Evolutionary conservation across 2,797 vertebrate species (phyloP).

Genomic region (Tamandua tetradactyla): DNA sequence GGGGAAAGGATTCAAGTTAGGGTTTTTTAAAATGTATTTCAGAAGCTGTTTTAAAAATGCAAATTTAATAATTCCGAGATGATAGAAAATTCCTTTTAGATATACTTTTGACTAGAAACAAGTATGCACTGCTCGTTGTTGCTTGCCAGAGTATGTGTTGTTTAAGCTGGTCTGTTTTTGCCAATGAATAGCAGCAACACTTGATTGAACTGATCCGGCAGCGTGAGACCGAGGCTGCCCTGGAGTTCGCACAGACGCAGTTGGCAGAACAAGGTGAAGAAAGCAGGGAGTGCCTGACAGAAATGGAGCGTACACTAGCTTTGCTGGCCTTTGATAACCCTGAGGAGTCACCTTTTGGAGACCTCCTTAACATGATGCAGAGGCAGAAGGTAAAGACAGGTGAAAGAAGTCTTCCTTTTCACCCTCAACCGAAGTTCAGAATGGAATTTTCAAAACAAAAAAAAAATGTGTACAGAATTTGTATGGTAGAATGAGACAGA

Average conservation of each 20-base stretch:
- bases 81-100: neutral
- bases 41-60: neutral
- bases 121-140: neutral
- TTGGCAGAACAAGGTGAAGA: conserved; percentile 98
- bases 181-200: conserved; percentile 93
- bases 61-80: neutral
- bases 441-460: neutral
- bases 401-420: too few relatives aligned
- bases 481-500: too few relatives aligned
- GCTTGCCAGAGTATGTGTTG: too few relatives aligned
- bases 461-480: neutral
- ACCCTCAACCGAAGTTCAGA: too few relatives aligned
- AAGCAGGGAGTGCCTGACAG: conserved; percentile 96
- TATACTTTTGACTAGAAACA: neutral
- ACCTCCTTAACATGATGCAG: conserved; percentile 99
- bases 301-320: conserved; percentile 98
- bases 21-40: neutral
- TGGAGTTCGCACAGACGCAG: conserved; percentile 98
- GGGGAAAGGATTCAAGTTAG: neutral
- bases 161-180: conserved; percentile 47
- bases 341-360: conserved; percentile 97
- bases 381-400: conserved; percentile 92
- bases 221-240: conserved; percentile 96
- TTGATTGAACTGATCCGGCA: conserved; percentile 98
- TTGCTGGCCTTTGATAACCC: conserved; percentile 98